Evolutionary conservation across 2,797 vertebrate species (phyloP).

Genomic region (Macropus fuliginosus): DNA sequence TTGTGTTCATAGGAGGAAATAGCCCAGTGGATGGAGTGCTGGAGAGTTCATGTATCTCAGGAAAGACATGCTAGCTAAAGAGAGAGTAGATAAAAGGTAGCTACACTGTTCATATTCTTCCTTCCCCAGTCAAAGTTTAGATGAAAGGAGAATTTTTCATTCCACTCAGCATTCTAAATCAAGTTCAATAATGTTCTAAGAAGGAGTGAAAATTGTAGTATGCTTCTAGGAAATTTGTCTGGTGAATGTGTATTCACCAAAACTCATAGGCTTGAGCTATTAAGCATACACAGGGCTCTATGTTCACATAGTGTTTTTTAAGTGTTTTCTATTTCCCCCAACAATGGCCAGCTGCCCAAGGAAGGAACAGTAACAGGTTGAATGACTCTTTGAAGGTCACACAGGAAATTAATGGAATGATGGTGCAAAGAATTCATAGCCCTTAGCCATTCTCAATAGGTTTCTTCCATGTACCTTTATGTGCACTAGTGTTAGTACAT

Average conservation of each 20-base stretch:
- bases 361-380: not conserved
- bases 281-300: not conserved
- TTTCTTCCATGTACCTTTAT: conserved; percentile 21
- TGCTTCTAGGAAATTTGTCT: conserved; percentile 6
- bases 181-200: not conserved
- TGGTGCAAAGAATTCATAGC: conserved; percentile 10
- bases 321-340: conserved; percentile 13
- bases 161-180: not conserved
- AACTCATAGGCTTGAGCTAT: not conserved
- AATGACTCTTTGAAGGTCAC: not conserved
- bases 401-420: conserved; percentile 4
- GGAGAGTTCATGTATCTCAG: not conserved
- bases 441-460: not conserved
- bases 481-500: conserved; percentile 6
- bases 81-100: not conserved
- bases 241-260: not conserved
- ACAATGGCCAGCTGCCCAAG: not conserved
- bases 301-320: conserved; percentile 14
- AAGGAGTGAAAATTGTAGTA: not conserved
- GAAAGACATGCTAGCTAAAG: not conserved
- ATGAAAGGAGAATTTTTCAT: not conserved
- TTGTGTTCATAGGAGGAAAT: conserved; percentile 14
- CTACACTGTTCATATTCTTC: not conserved
- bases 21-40: not conserved
- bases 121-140: conserved; percentile 2